A percentile compares a stretch with the other conserved stretches of the same genome.
Conservation (phyloP, 1,140 invertebrate genomes). For the Pomacea maculata region DNA sequence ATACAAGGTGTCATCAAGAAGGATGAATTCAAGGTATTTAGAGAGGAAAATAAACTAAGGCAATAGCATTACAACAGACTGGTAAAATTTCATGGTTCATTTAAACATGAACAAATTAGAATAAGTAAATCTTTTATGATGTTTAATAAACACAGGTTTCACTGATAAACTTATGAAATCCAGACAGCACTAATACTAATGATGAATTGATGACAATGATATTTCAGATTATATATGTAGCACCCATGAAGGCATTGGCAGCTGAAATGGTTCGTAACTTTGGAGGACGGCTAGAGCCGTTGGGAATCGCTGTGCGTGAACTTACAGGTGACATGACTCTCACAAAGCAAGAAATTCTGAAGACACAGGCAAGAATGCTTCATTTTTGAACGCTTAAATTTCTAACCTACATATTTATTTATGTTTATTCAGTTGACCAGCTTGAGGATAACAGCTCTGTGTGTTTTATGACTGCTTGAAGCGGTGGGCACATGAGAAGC, state of each 20-base stretch:
- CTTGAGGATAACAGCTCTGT: too few relatives aligned
- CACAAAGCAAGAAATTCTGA: slow-evolving; percentile 91
- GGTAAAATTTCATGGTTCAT: too few relatives aligned
- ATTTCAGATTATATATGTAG: slow-evolving; percentile 93
- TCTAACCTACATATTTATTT: background rate
- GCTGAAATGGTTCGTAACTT: slow-evolving; percentile 98
- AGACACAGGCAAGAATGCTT: slow-evolving; percentile 78
- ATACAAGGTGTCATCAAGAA: slow-evolving; percentile 78
- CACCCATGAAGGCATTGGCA: slow-evolving; percentile 99
- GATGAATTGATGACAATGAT: background rate
- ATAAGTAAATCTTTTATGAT: too few relatives aligned
- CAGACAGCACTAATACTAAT: too few relatives aligned
- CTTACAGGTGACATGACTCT: slow-evolving; percentile 98
- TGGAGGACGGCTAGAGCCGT: slow-evolving; percentile 77
- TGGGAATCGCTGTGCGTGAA: slow-evolving; percentile 89
- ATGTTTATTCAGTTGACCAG: too few relatives aligned
- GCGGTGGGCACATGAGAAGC: too few relatives aligned
- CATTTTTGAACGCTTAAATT: background rate
- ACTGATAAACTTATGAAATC: too few relatives aligned
- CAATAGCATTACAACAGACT: too few relatives aligned
- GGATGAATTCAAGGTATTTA: slow-evolving; percentile 89
- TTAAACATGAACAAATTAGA: background rate
- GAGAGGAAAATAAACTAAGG: background rate
- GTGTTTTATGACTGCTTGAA: too few relatives aligned
- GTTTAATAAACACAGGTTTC: too few relatives aligned